These are phyloP conservation scores for Thunnus maccoyii DNA, from an alignment of 2,113 vertebrate genomes.

Conservation along the genomic window DNA sequence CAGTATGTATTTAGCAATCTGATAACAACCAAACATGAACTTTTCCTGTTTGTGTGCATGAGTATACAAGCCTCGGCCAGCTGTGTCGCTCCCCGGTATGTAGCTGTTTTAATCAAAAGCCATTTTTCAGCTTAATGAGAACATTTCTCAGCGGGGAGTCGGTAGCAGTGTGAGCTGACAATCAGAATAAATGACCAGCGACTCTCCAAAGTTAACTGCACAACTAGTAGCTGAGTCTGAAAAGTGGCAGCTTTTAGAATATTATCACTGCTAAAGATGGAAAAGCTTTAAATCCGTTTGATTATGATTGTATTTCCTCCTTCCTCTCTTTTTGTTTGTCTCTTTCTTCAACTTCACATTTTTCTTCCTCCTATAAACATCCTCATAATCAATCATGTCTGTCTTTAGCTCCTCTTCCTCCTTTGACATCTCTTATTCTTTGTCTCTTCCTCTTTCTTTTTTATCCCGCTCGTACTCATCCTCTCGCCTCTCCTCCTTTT, in stretches of 20 bases:
- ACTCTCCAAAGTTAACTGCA: conserved; percentile 6
- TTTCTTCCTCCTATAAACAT: no score
- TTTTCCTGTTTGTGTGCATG: conserved; percentile 2
- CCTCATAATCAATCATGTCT: no score
- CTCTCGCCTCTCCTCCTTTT: background rate
- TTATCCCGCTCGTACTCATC: background rate
- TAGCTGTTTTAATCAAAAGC: conserved; percentile 24
- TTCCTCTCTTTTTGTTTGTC: background rate
- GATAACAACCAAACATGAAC: background rate
- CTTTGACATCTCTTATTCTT: background rate
- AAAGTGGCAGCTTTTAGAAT: background rate
- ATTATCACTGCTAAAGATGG: background rate
- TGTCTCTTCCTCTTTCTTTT: background rate
- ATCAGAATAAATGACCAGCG: background rate
- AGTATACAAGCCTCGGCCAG: background rate
- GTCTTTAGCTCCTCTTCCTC: background rate
- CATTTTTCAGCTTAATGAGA: conserved; percentile 45
- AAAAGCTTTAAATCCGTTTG: background rate
- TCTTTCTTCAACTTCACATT: conserved; percentile 4
- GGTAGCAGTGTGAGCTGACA: conserved; percentile 2
- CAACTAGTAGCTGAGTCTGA: background rate
- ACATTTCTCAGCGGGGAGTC: conserved; percentile 47
- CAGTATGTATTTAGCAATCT: conserved; percentile 3
- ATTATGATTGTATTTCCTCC: background rate
- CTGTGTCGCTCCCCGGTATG: background rate